These are phyloP conservation scores for Falco rusticolus DNA, from an alignment of 2,797 vertebrate species.

Conservation along the genomic window DNA sequence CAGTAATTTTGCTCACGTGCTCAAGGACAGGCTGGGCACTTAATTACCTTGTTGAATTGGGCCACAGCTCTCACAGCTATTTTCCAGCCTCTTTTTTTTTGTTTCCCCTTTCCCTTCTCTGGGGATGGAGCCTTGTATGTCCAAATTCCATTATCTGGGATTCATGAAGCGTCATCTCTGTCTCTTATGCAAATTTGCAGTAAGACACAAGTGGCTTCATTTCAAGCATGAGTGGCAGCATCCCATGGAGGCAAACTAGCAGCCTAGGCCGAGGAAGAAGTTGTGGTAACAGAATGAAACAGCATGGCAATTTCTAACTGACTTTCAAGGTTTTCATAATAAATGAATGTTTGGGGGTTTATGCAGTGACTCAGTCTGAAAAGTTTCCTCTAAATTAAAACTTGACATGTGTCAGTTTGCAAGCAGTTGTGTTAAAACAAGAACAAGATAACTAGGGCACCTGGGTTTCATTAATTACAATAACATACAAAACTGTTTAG, in stretches of 20 bases:
- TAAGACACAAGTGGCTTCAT: conserved; percentile 64
- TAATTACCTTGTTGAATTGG: conserved; percentile 53
- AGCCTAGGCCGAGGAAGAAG: neutral
- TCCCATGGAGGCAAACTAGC: conserved; percentile 45
- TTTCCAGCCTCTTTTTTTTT: conserved; percentile 5
- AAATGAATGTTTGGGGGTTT: neutral
- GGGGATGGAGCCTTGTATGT: conserved; percentile 36
- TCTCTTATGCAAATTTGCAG: conserved; percentile 67
- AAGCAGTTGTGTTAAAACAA: conserved; percentile 23
- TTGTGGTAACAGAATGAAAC: conserved; percentile 32
- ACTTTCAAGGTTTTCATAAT: conserved; percentile 57
- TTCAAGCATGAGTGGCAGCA: conserved; percentile 51
- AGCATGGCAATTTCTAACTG: conserved; percentile 39
- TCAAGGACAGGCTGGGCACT: neutral
- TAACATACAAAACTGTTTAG: conserved; percentile 18
- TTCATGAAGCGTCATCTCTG: conserved; percentile 67
- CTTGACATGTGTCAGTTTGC: conserved; percentile 40
- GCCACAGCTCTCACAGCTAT: conserved; percentile 16
- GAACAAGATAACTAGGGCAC: conserved; percentile 22
- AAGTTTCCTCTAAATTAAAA: conserved; percentile 55
- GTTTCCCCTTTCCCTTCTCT: neutral
- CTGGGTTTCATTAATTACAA: conserved; percentile 50
- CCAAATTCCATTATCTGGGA: conserved; percentile 67
- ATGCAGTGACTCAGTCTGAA: conserved; percentile 27
- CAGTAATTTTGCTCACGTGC: conserved; percentile 47